Evolutionary conservation across 2,888 invertebrate genomes (phyloP), one percentile per base, ranked within the genome.

Genomic region (Xestia c-nigrum): DNA sequence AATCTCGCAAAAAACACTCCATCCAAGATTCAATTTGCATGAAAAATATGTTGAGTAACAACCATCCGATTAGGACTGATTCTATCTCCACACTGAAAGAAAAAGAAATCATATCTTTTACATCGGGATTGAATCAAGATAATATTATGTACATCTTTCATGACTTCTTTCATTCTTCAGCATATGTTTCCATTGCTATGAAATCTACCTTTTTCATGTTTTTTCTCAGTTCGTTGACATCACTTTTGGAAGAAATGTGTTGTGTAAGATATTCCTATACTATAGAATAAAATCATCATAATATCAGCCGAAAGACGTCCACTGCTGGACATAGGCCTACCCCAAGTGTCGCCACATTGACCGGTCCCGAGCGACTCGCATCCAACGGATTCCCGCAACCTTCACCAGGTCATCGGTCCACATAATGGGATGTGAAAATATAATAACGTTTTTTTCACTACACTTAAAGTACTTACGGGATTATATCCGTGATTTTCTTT

Each of bases 21-120:
- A 19, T 52, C 14, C 72, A 16, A 50, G 73, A 80, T 78, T 65
- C n/a, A 78, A 78, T 80, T 80, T 78, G 5, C 43, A 65, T 80
- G 57, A 65, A 46, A 80, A 50, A 80, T 80, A 50, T 57, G 16
- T 43, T 24, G 64, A 73, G 50, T 80, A 73, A 50, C 78, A 73
- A 47, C 16, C 38, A 50, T 65, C 31, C 6, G 64, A 57, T 64
- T 50, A 38, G 16, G 24, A 80, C 5, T 72, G 40, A 64, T 72
- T 55, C 24, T 19, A 14, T 64, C 47, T 55, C 16, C n/a, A 43
- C 47, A 24, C 55, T 47, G 7, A 47, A 31, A 31, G 24, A 72
- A 71, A 72, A 61, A 31, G 31, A 52, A 64, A 79, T 46, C 16
- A 38, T 52, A n/a, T 40, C 1, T 70, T 79, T 79, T 55, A 71